Evolutionary conservation across 1,140 invertebrate species (phyloP), one percentile per base, ranked within the genome.

Genomic region (Drosophila melanica): DNA sequence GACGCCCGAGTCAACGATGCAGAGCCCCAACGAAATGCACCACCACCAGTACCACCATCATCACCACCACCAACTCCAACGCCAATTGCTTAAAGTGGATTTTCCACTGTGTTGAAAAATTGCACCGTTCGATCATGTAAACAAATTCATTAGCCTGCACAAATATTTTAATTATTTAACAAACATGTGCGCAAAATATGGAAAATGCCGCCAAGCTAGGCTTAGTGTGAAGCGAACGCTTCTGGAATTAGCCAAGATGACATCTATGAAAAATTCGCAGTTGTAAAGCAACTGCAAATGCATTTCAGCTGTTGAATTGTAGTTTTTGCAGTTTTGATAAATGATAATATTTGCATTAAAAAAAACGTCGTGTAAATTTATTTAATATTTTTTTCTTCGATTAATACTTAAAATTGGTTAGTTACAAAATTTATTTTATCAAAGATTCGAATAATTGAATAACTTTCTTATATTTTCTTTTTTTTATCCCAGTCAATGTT

Each of bases 91-190:
- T 33, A n/a, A n/a, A 27, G 27, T 89, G 74, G 79, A 84, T 84
- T 87, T 87, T 84, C 74, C 72, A 67, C 69, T 54, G 54, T 63
- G 69, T 54, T 87, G 84, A 87, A 87, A 89, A 89, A 87, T 87
- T 77, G 79, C 79, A 80, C 69, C 82, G 84, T 59, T 81, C 79
- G 76, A 89, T 84, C 84, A 79, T 87, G 82, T 89, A 89, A 89
- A 89, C 82, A 87, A 89, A 87, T 89, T 82, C 84, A 87, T 87
- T 87, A 84, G 74, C 62, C 47, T 67, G 76, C 79, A 74, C 73
- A 89, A 87, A 87, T 87, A 87, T 89, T 87, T 89, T 84, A 87
- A 87, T 89, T 84, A 84, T 87, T 87, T 89, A 55, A 44, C 67
- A 64, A 74, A 79, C 64, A 66, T 85, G 70, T 54, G 16, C 20